These are phyloP conservation scores for Mastomys coucha DNA, from an alignment of 2,113 vertebrate genomes.

Conservation along the genomic window DNA sequence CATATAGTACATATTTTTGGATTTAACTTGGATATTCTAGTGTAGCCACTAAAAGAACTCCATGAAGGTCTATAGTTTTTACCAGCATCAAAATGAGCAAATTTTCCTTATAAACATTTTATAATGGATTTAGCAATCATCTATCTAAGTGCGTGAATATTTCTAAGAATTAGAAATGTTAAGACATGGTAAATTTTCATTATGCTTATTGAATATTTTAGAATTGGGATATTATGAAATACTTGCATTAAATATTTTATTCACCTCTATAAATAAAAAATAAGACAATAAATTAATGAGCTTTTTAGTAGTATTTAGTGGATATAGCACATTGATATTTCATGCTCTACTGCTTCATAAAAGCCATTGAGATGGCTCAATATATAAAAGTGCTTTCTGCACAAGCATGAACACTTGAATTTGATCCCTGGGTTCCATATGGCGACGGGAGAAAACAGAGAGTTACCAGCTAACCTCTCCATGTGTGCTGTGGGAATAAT, in stretches of 20 bases:
- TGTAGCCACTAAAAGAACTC: slow-evolving; percentile 24
- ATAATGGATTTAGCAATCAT: neutral
- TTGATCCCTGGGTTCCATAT: no score
- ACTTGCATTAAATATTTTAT: neutral
- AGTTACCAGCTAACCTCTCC: neutral
- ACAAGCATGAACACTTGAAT: neutral
- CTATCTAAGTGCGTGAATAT: neutral
- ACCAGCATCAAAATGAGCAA: neutral
- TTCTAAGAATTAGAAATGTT: neutral
- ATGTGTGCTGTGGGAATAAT: neutral
- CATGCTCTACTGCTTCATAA: neutral
- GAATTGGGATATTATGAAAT: neutral
- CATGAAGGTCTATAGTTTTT: neutral
- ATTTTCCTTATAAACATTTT: neutral
- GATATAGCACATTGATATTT: neutral
- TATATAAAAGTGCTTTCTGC: neutral
- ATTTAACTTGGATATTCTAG: slow-evolving; percentile 48
- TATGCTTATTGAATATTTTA: slow-evolving; percentile 10
- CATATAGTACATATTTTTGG: slow-evolving; percentile 46
- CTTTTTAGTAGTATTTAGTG: neutral
- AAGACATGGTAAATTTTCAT: neutral
- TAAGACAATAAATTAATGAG: neutral
- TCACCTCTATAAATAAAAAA: neutral
- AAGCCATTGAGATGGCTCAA: neutral
- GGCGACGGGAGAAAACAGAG: neutral